Base-by-base conservation (phyloP, 2,888 invertebrate genomes). In the Andricus curvator region DNA sequence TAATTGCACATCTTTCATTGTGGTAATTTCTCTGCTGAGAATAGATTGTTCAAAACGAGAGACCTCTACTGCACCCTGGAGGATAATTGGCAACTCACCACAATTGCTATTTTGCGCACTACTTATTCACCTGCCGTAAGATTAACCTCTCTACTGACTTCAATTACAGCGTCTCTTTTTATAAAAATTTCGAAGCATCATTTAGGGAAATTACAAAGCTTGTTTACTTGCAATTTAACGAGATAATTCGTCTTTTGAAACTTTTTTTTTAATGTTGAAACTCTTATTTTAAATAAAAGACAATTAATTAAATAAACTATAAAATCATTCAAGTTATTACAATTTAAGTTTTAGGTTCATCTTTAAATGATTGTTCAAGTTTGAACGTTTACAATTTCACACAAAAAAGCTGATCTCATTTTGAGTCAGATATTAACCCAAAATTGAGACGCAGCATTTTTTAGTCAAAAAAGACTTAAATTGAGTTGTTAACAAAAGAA, bases 41-140 rank as follows among this genome's bases (percentile, higher is more conserved):
- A 33, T 74, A 74, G 51, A 33, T 74, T 74, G 56, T 33, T 56
- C 13, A n/a, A 74, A 74, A 74, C 56, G 74, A 56, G 74, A 74
- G 56, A n/a, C 51, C 29, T 48, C 48, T 25, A 29, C 70, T 74
- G 74, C 20, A 33, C 51, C 56, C 74, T 74, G 51, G 29, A 70
- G 9, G 51, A 67, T 67, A 74, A 74, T 74, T 74, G 74, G 74
- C 51, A 74, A 29, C 33, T 74, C 33, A 74, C 74, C 74, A 74
- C 74, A 74, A 74, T 33, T 74, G 74, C 51, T 51, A 74, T 74
- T 74, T 74, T 56, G 56, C 56, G 48, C 29, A 74, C 56, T 56
- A 56, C 51, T 56, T 48, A 48, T 70, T 56, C 74, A 51, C 74
- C 62, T 62, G 62, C 25, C 2, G 62, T 62, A 25, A 15, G 51